Evolutionary conservation across 2,113 vertebrate species (phyloP).

Genomic region (Lamprotornis superbus): DNA sequence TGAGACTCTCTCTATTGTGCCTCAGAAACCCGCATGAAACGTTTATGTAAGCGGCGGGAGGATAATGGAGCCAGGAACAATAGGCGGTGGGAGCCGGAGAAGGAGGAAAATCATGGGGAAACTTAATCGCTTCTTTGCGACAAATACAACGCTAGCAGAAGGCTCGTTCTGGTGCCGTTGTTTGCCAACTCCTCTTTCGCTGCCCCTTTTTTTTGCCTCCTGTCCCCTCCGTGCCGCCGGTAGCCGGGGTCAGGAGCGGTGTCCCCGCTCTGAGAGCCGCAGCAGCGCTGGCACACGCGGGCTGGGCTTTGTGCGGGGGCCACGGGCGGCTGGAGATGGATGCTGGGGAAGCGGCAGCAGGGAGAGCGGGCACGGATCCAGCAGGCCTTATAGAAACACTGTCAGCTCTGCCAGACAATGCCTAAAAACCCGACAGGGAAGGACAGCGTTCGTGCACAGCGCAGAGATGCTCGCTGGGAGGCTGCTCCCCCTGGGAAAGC

Average conservation of each 20-base stretch:
- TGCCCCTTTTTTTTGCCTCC: not conserved
- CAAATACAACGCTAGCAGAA: not conserved
- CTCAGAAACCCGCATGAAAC: not conserved
- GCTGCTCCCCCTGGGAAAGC: not conserved
- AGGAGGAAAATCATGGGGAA: not conserved
- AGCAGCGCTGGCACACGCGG: not conserved
- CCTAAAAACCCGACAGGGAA: not conserved
- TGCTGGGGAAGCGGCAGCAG: not conserved
- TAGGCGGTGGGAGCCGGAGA: not conserved
- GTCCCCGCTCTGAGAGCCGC: rapidly evolving
- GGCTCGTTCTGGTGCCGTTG: not conserved
- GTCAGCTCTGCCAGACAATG: not conserved
- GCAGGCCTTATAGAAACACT: not conserved
- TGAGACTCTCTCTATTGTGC: slow-evolving; percentile 15
- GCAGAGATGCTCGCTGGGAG: not conserved
- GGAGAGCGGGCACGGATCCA: not conserved
- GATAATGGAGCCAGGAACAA: slow-evolving; percentile 45
- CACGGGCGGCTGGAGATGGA: not conserved
- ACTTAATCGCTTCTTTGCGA: not conserved
- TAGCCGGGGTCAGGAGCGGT: not conserved
- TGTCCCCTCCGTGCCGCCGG: not conserved
- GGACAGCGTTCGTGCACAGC: rapidly evolving
- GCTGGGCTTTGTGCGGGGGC: not conserved
- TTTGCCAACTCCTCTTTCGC: not conserved
- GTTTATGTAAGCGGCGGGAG: slow-evolving; percentile 28